These are phyloP conservation scores for Pollenia griseotomentosa DNA, from an alignment of 2,888 invertebrate genomes.

Conservation along the genomic window DNA sequence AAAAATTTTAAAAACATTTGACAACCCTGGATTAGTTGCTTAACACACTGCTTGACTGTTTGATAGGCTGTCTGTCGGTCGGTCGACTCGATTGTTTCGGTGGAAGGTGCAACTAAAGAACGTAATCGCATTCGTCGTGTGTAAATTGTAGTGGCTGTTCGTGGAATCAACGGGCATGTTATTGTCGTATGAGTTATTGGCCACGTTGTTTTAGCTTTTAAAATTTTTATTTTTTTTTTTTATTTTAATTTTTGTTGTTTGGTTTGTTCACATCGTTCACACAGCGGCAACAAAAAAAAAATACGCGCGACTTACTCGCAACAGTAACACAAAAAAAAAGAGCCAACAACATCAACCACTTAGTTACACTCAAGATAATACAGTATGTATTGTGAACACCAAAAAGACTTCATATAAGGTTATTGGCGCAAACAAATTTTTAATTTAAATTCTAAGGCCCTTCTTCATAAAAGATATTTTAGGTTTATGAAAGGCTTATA, in stretches of 20 bases:
- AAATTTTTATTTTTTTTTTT: constrained; percentile 25
- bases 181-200: constrained; percentile 64
- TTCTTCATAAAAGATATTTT: too few relatives aligned
- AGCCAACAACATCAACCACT: constrained; percentile 48
- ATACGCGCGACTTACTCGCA: constrained; percentile 48
- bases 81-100: constrained; percentile 6
- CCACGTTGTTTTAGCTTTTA: constrained; percentile 54
- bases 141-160: constrained; percentile 59
- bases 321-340: constrained; percentile 19
- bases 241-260: constrained; percentile 40
- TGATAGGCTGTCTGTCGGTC: constrained; percentile 3
- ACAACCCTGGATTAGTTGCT: too few relatives aligned
- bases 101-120: constrained; percentile 42
- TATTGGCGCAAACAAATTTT: background rate
- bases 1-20: too few relatives aligned
- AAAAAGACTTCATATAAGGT: background rate
- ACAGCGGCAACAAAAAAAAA: constrained; percentile 19
- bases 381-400: constrained; percentile 5
- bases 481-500: too few relatives aligned
- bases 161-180: constrained; percentile 68
- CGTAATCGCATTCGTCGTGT: constrained; percentile 61
- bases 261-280: constrained; percentile 44
- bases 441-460: background rate
- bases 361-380: constrained; percentile 41
- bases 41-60: background rate